Percentiles rank a stretch among this genome's conserved stretches.
Evolutionary conservation across 2,113 vertebrate species (phyloP).

Genomic region (Leuciscus idus): DNA sequence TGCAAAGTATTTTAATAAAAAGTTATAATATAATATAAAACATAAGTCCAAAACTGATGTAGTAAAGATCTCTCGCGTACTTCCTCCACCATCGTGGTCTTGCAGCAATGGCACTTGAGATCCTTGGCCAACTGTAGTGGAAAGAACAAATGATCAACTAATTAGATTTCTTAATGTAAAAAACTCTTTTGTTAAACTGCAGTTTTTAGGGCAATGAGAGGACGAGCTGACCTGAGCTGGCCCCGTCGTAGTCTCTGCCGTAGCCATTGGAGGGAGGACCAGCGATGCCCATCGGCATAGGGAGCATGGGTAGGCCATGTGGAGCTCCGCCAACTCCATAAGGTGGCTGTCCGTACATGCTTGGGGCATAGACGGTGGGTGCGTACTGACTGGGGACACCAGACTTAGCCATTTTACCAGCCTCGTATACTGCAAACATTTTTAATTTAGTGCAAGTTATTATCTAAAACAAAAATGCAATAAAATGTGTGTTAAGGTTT

Average conservation of each 20-base stretch:
- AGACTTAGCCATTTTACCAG: slow-evolving; percentile 88
- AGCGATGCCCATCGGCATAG: slow-evolving; percentile 68
- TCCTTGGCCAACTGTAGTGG: slow-evolving; percentile 79
- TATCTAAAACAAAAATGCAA: background rate
- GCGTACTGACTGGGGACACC: slow-evolving; percentile 79
- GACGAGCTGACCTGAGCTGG: slow-evolving; percentile 79
- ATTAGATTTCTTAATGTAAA: background rate
- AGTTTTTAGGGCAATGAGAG: background rate
- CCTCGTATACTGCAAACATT: slow-evolving; percentile 81
- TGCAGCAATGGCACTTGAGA: slow-evolving; percentile 86
- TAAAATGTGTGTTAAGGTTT: background rate
- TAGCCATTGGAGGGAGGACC: slow-evolving; percentile 71
- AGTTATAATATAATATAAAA: background rate
- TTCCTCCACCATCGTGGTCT: slow-evolving; percentile 72
- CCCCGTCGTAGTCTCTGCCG: slow-evolving; percentile 77
- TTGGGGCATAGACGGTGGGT: slow-evolving; percentile 76
- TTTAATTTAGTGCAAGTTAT: background rate
- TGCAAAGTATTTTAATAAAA: too few relatives aligned
- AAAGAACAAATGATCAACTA: background rate
- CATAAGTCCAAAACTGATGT: background rate
- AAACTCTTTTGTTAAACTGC: background rate
- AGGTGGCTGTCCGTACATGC: slow-evolving; percentile 78
- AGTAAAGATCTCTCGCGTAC: slow-evolving; percentile 44
- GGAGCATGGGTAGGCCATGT: slow-evolving; percentile 74
- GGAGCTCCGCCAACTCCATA: slow-evolving; percentile 65